Base-by-base conservation (phyloP, 2,888 invertebrate genomes). In the Dysmachus trigonus region DNA sequence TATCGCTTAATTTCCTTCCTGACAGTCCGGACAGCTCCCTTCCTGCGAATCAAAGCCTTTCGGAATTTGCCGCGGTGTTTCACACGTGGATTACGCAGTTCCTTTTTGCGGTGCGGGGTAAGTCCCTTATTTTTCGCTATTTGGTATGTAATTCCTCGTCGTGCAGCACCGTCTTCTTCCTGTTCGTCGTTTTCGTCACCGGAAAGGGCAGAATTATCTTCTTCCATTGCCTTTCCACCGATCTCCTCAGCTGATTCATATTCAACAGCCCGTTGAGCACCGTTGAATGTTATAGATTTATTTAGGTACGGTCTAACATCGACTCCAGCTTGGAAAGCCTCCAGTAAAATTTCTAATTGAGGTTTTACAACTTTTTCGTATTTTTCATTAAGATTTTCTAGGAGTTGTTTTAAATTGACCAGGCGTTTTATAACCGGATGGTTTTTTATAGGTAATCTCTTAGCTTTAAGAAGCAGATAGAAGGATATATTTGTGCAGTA, bases 61-160 rank as follows among this genome's bases (percentile, higher is more conserved):
- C 96, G 94, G 92, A 95, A 99, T 91, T 98, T 98, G 89, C 96
- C 95, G 89, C 97, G 95, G 91, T 99, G 97, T 91, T 98, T 98
- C 5, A 99, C 98, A 90, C 99, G 94, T 0, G 99, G 99, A 94
- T 99, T 99, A 87, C 98, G 94, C 89, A 95, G 94, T 90, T 98
- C 98, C 92, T 98, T 98, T 92, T 97, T 98, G 88, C 98, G 95
- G 89, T 96, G 94, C 0, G 98, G 97, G 51, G 96, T 98, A 22
- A 99, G 93, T 18, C 99, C 99, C 92, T 98, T 98, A 91, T 99
- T 99, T 92, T 99, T 99, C 27, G 96, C 96, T 90, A 99, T 99
- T 94, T 98, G 95, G 91, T 98, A 97, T 1, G 97, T 98, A 88
- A 98, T 98, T 84, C 95, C 95, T 89, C 98, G 94, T 90, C 97